A percentile compares a stretch with the other conserved stretches of the same genome.
These are phyloP conservation scores for Bombus pascuorum DNA, from an alignment of 1,140 invertebrate genomes.

Conservation along the genomic window DNA sequence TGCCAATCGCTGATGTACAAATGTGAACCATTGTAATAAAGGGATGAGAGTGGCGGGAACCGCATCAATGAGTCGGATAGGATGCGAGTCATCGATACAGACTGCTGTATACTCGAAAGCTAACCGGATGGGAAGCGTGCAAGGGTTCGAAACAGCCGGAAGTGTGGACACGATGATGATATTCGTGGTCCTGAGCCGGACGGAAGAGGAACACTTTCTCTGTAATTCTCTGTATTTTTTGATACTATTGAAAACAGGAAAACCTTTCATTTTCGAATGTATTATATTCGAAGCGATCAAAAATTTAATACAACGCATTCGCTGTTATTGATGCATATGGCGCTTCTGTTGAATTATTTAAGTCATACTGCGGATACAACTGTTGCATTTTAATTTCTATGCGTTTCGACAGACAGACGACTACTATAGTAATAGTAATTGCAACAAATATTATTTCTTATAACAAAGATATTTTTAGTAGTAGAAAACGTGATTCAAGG, in stretches of 20 bases:
- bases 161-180: conserved; percentile 45
- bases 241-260: neutral
- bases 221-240: neutral
- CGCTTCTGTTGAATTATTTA: no score
- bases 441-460: no score
- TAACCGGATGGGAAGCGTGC: conserved; percentile 61
- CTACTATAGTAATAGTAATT: no score
- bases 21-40: neutral
- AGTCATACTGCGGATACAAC: no score
- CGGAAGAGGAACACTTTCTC: conserved; percentile 35
- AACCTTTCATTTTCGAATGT: neutral
- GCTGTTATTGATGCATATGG: no score
- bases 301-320: no score
- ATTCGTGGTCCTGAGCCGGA: conserved; percentile 11
- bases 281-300: no score
- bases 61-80: conserved; percentile 49
- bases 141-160: conserved; percentile 56
- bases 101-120: conserved; percentile 35
- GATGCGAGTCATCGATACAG: conserved; percentile 57
- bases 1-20: neutral
- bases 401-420: no score
- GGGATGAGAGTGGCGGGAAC: neutral
- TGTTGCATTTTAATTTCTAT: no score
- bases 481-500: no score
- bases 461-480: no score